A percentile compares a stretch with the other conserved stretches of the same genome.
phyloP scores from a whole-genome alignment of 2,888 invertebrate genomes.

The Helicoverpa assulta region DNA sequence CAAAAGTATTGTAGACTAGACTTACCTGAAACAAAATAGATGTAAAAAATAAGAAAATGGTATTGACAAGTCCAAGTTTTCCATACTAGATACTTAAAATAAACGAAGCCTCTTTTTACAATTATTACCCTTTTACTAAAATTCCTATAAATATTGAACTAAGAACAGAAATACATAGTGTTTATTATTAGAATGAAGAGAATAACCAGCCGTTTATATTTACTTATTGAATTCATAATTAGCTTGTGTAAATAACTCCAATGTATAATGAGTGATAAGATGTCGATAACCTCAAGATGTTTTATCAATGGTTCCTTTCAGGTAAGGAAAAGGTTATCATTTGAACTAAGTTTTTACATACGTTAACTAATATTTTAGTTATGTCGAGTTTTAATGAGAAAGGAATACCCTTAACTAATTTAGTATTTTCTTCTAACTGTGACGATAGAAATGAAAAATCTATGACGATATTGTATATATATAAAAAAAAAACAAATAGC shows the following conservation, averaged over 20 bases:
- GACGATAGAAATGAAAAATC: too few relatives aligned
- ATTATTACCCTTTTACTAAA: neutral
- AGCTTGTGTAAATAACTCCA: neutral
- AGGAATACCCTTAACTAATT: too few relatives aligned
- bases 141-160: neutral
- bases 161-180: neutral
- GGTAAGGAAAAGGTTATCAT: neutral
- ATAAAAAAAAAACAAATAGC: too few relatives aligned
- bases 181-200: neutral
- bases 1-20: neutral
- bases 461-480: too few relatives aligned
- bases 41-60: neutral
- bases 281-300: neutral
- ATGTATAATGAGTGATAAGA: neutral
- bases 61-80: neutral
- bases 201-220: neutral
- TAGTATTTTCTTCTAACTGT: too few relatives aligned
- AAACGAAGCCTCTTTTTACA: neutral
- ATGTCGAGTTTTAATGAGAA: too few relatives aligned
- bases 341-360: neutral
- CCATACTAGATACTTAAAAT: neutral
- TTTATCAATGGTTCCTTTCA: neutral
- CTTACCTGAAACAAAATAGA: conserved; percentile 50
- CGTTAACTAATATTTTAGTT: neutral
- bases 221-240: neutral